Evolutionary conservation across 2,113 vertebrate genomes (phyloP).

Genomic region (Crotalus tigris): DNA sequence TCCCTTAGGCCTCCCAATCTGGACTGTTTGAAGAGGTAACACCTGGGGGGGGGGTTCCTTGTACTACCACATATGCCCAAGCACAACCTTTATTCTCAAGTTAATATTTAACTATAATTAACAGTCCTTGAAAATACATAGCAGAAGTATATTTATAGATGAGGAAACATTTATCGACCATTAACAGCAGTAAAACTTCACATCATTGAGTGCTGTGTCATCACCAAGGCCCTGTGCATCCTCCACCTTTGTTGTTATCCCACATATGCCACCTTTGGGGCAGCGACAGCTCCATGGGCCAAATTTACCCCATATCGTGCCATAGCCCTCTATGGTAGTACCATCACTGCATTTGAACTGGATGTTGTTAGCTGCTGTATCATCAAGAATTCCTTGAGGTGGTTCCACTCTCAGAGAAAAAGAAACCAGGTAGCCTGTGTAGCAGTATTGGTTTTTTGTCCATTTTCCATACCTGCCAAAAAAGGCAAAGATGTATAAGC

Average conservation of each 20-base stretch:
- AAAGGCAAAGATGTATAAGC: not conserved
- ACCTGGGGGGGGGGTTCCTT: too few species aligned
- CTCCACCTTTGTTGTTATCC: conserved; percentile 59
- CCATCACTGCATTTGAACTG: conserved; percentile 54
- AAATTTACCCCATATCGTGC: conserved; percentile 47
- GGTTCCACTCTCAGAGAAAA: conserved; percentile 59
- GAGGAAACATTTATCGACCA: not conserved
- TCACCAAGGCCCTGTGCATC: conserved; percentile 17
- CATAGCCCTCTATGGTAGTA: conserved; percentile 48
- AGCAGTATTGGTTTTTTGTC: conserved; percentile 54
- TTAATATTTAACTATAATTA: not conserved
- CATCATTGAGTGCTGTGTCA: conserved; percentile 55
- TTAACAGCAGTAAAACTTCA: conserved; percentile 57
- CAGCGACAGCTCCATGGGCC: conserved; percentile 48
- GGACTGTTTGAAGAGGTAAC: too few species aligned
- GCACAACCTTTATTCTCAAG: not conserved
- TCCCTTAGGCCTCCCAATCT: too few species aligned
- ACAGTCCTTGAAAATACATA: not conserved
- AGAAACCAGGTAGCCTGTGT: conserved; percentile 42
- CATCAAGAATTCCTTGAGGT: conserved; percentile 34
- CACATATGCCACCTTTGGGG: conserved; percentile 20
- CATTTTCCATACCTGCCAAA: conserved; percentile 57
- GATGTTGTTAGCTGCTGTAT: conserved; percentile 61
- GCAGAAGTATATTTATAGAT: not conserved
- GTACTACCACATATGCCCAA: too few species aligned